Evolutionary conservation across 2,888 invertebrate genomes (phyloP), one percentile per base, ranked within the genome.

Genomic region (Imbricaverruca yamaguchii): DNA sequence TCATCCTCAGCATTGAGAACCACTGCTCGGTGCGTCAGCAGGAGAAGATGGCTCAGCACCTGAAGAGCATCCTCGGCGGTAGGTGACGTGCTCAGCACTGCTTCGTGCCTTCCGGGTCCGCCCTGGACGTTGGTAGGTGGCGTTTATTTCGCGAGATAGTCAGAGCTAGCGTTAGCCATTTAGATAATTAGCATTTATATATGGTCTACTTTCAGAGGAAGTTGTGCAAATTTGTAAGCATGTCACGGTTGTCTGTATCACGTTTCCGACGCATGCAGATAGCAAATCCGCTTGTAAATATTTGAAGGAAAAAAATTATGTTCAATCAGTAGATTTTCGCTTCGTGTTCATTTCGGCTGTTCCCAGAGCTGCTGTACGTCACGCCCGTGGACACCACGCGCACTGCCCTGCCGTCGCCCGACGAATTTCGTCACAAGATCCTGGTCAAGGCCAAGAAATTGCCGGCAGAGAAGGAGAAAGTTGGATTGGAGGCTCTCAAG

Each of bases 1-100:
- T 90, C 21, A 89, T 90, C 81, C 85, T 90, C 25, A 89, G 89
- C 6, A 84, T 90, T 63, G 90, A 90, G 85, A 89, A 89, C 84
- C 89, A 90, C 83, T 89, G 89, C 81, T 86, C 87, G 39, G 84
- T 87, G 77, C 86, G 86, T 39, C 89, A 88, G 83, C 88, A 88
- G 83, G 84, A 85, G 63, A 84, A 84, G 57, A 88, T 89, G 86
- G 89, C 89, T 21, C 84, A 86, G 8, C 86, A 87, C 80, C 86
- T 89, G 82, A 85, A 85, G 61, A 86, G 86, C 56, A 87, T 88
- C 80, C 85, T 89, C 56, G 88, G 88, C 82, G 88, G 88, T 86
- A 85, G 84, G 84, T 82, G n/a, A 23, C 23, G 4, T 39, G 39
- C 39, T 39, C 39, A 39, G 39, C 4, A 39, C 39, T 39, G 39